phyloP scores from a whole-genome alignment of 2,113 vertebrate species.

The Sisor rabdophorus region DNA sequence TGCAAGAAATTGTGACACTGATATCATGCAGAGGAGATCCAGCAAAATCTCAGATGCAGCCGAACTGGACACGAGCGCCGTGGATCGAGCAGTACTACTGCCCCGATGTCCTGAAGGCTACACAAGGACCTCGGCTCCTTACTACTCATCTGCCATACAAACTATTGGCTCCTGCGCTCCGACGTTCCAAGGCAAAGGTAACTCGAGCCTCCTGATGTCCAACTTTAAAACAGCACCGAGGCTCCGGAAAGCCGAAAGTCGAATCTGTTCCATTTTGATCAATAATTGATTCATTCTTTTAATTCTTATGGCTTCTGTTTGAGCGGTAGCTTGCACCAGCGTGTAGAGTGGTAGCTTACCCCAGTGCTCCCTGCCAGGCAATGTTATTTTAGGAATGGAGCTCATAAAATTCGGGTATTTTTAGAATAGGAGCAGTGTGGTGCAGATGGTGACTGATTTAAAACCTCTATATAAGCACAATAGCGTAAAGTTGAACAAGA shows the following conservation, averaged over 20 bases:
- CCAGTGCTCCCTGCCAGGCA: neutral
- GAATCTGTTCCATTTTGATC: neutral
- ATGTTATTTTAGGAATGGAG: neutral
- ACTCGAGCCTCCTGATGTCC: neutral
- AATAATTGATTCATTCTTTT: neutral
- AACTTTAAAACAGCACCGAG: neutral
- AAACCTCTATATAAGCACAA: neutral
- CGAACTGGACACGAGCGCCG: slow-evolving; percentile 78
- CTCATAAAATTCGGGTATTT: neutral
- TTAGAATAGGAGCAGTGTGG: neutral
- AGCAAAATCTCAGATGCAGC: slow-evolving; percentile 60
- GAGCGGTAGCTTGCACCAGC: neutral
- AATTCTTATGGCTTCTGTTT: too few relatives aligned
- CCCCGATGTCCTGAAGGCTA: slow-evolving; percentile 45
- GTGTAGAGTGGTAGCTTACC: neutral
- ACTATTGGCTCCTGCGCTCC: slow-evolving; percentile 66
- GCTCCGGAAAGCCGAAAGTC: neutral
- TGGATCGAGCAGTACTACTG: slow-evolving; percentile 82
- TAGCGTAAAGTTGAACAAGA: too few relatives aligned
- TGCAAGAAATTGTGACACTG: slow-evolving; percentile 81
- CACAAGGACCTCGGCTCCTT: slow-evolving; percentile 61
- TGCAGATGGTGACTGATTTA: neutral
- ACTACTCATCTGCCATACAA: slow-evolving; percentile 77
- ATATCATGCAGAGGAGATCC: slow-evolving; percentile 67
- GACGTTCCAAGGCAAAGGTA: slow-evolving; percentile 74